These are phyloP conservation scores for Odocoileus virginianus DNA, from an alignment of 2,113 vertebrate species.

Conservation along the genomic window DNA sequence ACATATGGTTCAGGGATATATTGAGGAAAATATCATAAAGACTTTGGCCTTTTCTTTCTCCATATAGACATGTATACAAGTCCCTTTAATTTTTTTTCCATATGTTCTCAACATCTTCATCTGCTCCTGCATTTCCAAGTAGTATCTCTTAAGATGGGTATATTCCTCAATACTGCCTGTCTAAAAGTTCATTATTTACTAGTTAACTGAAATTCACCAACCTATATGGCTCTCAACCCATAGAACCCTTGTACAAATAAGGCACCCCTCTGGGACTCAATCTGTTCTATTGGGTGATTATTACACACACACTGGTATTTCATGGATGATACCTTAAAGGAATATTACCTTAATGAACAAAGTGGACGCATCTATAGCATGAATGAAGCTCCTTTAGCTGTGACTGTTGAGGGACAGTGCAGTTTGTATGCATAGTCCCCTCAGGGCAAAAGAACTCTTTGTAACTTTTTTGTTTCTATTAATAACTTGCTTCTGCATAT, in stretches of 20 bases:
- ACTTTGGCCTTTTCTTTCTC: background rate
- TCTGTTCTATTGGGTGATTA: background rate
- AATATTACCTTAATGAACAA: background rate
- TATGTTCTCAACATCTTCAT: background rate
- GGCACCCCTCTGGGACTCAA: background rate
- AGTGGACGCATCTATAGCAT: background rate
- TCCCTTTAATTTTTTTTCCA: background rate
- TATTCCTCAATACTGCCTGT: background rate
- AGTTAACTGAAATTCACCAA: background rate
- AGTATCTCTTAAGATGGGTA: background rate
- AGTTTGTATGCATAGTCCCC: accelerated
- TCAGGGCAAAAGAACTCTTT: background rate
- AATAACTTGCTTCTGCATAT: background rate
- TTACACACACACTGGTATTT: background rate
- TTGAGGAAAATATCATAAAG: background rate
- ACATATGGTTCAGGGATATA: background rate
- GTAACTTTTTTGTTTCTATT: background rate
- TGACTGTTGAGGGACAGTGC: background rate
- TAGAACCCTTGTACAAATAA: background rate
- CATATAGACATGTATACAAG: background rate
- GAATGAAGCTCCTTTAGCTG: background rate
- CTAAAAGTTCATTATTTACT: background rate
- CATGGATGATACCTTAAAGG: background rate
- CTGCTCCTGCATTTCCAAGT: background rate
- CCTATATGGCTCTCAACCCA: background rate